Evolutionary conservation across 2,888 invertebrate genomes (phyloP).

Genomic region (Eumerus sabulonum): DNA sequence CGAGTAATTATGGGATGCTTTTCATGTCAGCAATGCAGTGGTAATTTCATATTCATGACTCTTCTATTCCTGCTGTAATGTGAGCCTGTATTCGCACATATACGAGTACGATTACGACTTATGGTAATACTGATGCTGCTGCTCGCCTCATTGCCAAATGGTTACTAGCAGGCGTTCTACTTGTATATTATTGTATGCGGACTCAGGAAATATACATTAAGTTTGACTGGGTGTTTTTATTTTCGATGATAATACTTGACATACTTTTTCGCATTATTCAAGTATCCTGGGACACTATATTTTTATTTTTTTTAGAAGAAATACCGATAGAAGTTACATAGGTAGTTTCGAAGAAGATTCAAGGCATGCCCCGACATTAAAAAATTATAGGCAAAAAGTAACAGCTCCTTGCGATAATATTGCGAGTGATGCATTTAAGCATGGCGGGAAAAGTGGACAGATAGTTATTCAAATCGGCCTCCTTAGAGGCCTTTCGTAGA

Average conservation of each 20-base stretch:
- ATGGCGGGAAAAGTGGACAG: too few relatives aligned
- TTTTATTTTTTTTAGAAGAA: too few relatives aligned
- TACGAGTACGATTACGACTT: too few relatives aligned
- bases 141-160: constrained; percentile 24
- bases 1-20: constrained; percentile 60
- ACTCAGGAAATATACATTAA: constrained; percentile 20
- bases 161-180: constrained; percentile 2
- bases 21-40: constrained; percentile 62
- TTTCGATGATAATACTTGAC: not conserved
- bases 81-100: constrained; percentile 6
- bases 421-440: too few relatives aligned
- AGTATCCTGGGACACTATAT: too few relatives aligned
- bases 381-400: too few relatives aligned
- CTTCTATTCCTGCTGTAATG: constrained; percentile 45
- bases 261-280: not conserved
- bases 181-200: not conserved
- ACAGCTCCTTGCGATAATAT: too few relatives aligned
- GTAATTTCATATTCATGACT: constrained; percentile 63
- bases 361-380: too few relatives aligned
- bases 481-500: too few relatives aligned
- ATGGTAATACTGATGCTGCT: constrained; percentile 1
- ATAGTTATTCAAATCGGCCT: too few relatives aligned
- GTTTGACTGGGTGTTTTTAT: constrained; percentile 4
- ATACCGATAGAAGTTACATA: too few relatives aligned
- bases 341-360: too few relatives aligned